These are phyloP conservation scores for Latrodectus elegans DNA, from an alignment of 2,888 invertebrate species.

Conservation along the genomic window DNA sequence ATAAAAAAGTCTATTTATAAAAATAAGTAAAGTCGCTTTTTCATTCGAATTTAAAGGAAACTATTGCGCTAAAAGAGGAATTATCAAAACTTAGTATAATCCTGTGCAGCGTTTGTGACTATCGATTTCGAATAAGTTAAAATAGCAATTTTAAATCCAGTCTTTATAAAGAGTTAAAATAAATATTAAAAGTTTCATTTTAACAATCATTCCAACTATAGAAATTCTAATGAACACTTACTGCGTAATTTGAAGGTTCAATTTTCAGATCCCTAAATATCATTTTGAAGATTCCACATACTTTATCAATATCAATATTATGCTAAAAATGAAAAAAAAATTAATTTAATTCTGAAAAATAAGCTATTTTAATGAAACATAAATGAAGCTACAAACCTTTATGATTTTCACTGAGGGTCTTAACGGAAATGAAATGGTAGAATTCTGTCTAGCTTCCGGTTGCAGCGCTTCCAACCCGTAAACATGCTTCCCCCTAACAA, in stretches of 20 bases:
- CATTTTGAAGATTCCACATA: constrained; percentile 77
- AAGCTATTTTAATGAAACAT: constrained; percentile 57
- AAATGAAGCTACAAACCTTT: constrained; percentile 73
- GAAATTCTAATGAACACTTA: constrained; percentile 70
- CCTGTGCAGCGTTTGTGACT: no score
- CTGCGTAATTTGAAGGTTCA: constrained; percentile 76
- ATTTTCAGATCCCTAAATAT: constrained; percentile 77
- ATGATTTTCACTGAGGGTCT: constrained; percentile 76
- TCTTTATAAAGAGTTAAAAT: no score
- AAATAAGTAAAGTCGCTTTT: no score
- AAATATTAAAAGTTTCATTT: no score
- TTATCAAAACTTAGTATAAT: no score
- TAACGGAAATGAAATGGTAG: constrained; percentile 76
- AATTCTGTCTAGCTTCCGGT: constrained; percentile 75
- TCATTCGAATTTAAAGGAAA: no score
- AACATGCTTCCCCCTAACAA: constrained; percentile 72
- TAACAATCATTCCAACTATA: no score
- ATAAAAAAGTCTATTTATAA: no score
- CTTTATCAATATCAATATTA: constrained; percentile 75
- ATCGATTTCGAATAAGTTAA: no score
- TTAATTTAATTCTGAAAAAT: constrained; percentile 26
- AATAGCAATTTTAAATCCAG: no score
- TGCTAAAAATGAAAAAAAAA: constrained; percentile 72
- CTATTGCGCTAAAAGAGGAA: no score
- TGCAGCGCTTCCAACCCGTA: constrained; percentile 77